Evolutionary conservation across 2,888 invertebrate genomes (phyloP).

Genomic region (Glaucopsyche alexis): DNA sequence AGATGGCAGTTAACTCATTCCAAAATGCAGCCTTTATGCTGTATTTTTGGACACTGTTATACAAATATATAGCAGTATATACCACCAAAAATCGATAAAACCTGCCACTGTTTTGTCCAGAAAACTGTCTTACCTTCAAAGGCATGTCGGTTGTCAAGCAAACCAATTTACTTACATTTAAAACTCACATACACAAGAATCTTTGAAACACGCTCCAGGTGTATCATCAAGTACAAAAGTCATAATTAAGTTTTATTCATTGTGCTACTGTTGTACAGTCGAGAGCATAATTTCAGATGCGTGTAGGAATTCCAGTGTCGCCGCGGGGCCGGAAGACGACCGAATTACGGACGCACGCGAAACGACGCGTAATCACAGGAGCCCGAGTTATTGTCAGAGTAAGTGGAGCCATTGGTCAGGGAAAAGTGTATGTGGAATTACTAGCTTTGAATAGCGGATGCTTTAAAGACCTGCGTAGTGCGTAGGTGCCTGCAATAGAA

Average conservation of each 20-base stretch:
- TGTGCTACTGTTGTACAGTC: slow-evolving; percentile 37
- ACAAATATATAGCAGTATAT: background rate
- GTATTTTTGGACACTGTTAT: background rate
- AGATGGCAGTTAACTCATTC: background rate
- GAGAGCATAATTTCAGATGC: slow-evolving; percentile 43
- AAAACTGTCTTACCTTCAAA: background rate
- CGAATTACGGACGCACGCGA: slow-evolving; percentile 58
- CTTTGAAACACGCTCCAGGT: background rate
- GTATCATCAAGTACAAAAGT: background rate
- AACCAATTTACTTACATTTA: background rate
- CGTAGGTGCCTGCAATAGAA: background rate
- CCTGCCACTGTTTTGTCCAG: background rate
- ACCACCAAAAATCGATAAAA: background rate
- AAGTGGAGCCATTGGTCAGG: slow-evolving; percentile 22
- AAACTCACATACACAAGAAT: background rate
- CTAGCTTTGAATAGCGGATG: background rate
- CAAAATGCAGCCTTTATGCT: background rate
- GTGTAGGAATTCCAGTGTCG: slow-evolving; percentile 56
- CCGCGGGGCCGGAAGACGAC: slow-evolving; percentile 64
- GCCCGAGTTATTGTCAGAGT: slow-evolving; percentile 33
- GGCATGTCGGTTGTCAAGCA: background rate
- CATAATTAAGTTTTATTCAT: slow-evolving; percentile 22
- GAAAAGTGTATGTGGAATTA: slow-evolving; percentile 7
- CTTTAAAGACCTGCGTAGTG: background rate
- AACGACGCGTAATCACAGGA: slow-evolving; percentile 51